Evolutionary conservation across 92 coral and sea anemone genomes (phyloP), one percentile per base, ranked within the genome.

Genomic region (Palythoa caribaeorum): DNA sequence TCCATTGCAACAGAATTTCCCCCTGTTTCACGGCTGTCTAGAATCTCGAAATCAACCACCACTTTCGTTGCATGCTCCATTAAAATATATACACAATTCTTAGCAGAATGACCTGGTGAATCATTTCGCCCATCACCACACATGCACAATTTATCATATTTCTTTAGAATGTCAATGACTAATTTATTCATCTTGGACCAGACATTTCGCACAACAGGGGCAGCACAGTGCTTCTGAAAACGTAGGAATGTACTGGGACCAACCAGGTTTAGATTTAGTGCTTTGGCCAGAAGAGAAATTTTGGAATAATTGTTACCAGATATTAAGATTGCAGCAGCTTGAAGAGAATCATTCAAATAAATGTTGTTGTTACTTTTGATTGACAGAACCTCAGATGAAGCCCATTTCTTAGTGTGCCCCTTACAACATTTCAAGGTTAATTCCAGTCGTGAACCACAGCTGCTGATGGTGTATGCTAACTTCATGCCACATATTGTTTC

Each of bases 241-340:
- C 62, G 36, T 7, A 9, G 2, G 52, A 71, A 81, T 12, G 81
- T 35, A 10, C 83, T 28, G 15, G n/a, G 66, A 11, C 93, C 35
- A 15, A 81, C 35, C 10, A 57, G 12, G 44, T 63, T 47, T 51
- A 91, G 70, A 44, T 88, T 88, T 47, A 91, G 50, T 13, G 80
- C 91, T 55, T 91, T 83, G n/a, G 75, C 57, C 16, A 91, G 65
- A 65, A 91, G 87, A 37, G 12, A 12, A 51, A 92, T 69, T n/a
- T 92, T 92, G 12, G 84, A 54, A 73, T 84, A 92, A 40, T 92
- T 88, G 44, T 92, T 92, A 1, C 91, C 94, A 16, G 94, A 79
- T 14, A 88, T 39, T 12, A 84, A 19, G n/a, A 92, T 54, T 7
- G 94, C 79, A 12, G 75, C 65, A 37, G 91, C 81, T 2, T 78